Base-by-base conservation (phyloP, 2,888 invertebrate species). In the Eupithecia vulgata region DNA sequence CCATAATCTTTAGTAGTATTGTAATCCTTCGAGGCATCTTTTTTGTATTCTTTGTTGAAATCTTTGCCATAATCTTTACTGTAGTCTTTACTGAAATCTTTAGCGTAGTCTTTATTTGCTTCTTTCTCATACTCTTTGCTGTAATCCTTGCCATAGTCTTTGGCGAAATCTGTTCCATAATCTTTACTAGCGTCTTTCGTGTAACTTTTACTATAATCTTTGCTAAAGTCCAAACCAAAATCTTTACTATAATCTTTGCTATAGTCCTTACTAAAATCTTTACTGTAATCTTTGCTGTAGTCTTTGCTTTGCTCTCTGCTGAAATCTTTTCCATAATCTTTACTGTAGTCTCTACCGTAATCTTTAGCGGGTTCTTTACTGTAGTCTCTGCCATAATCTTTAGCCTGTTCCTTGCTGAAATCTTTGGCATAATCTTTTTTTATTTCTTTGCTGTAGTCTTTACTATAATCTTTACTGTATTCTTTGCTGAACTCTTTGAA, bases 11-110 rank as follows among this genome's bases (percentile, higher is more conserved):
- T 76, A 15, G 71, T 62, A 35, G 71, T 71, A 34, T 40, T 40
- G 10, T 61, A 71, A n/a, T 75, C 71, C n/a, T 72, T 74, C 5
- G 42, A 42, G 6, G 40, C 94, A 78, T 95, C 94, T 83, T 95
- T 95, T 71, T 86, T 68, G 42, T 71, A 75, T 76, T 95, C 93
- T 82, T 95, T 95, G 73, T 64, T 64, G 40, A 69, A 75, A 76
- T 95, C 93, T 82, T 95, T 95, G 73, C 66, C 57, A 40, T 73
- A 77, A 35, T 80, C 80, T 71, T 80, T 80, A 12, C 37, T 59
- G 30, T 82, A 79, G 71, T 78, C 79, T 74, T 79, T 80, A 34
- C 61, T 57, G 45, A 73, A 76, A 6, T 81, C 80, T 71, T 75
- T 82, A 10, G 61, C 35, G 7, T 75, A 78, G 15, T 79, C 80